These are phyloP conservation scores for Andrena bicolor DNA, from an alignment of 2,888 invertebrate genomes.

Conservation along the genomic window DNA sequence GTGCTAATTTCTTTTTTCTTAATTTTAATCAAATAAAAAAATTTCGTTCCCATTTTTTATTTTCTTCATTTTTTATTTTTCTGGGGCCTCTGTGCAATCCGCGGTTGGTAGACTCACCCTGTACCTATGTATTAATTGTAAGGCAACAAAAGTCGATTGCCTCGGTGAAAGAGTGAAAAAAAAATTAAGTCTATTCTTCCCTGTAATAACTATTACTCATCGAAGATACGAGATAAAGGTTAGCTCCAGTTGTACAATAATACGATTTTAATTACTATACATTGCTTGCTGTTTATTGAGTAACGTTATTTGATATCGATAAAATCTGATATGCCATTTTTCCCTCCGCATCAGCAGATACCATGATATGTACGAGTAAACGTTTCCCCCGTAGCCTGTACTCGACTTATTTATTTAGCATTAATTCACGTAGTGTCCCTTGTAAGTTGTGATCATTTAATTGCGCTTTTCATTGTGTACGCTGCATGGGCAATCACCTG, in stretches of 20 bases:
- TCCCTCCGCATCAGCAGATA: background rate
- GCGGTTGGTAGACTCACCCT: too few relatives aligned
- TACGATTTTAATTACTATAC: background rate
- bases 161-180: background rate
- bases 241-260: background rate
- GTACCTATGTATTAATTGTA: too few relatives aligned
- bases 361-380: conserved; percentile 4
- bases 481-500: conserved; percentile 48
- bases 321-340: conserved; percentile 25
- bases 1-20: too few relatives aligned
- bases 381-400: conserved; percentile 31
- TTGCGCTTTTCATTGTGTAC: conserved; percentile 44
- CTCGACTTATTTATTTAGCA: conserved; percentile 13
- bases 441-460: conserved; percentile 22
- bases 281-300: conserved; percentile 19
- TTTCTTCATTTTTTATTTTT: too few relatives aligned
- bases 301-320: conserved; percentile 10
- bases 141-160: too few relatives aligned
- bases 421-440: conserved; percentile 20
- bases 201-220: background rate
- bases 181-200: background rate
- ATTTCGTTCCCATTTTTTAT: too few relatives aligned
- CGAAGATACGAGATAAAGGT: background rate
- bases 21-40: too few relatives aligned
- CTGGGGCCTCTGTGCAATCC: too few relatives aligned